phyloP scores from a whole-genome alignment of 2,113 vertebrate genomes.

The Malurus elegans region DNA sequence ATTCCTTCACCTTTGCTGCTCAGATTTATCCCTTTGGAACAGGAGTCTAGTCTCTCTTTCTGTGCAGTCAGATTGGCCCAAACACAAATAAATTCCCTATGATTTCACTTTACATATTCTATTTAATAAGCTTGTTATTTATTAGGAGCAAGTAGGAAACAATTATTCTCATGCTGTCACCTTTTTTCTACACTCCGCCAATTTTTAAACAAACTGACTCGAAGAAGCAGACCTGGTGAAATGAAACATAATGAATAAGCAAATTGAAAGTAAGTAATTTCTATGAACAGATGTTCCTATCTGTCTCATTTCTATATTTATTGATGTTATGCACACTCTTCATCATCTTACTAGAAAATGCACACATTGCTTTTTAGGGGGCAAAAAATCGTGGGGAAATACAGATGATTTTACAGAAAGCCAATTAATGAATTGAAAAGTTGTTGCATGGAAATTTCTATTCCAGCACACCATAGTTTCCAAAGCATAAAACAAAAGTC shows the following conservation, averaged over 20 bases:
- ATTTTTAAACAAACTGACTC: background rate
- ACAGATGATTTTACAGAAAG: background rate
- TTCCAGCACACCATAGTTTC: background rate
- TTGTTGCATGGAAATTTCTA: background rate
- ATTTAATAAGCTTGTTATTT: background rate
- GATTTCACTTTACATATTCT: background rate
- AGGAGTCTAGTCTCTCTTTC: background rate
- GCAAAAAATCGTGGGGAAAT: background rate
- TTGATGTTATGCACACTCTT: background rate
- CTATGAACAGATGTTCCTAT: background rate
- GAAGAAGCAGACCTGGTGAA: background rate
- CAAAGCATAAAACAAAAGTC: background rate
- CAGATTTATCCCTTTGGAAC: background rate
- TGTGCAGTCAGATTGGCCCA: background rate
- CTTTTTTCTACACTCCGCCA: background rate
- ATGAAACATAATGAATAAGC: background rate
- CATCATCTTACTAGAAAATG: background rate
- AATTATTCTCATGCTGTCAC: background rate
- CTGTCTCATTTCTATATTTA: background rate
- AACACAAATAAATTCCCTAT: background rate
- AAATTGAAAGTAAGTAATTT: background rate
- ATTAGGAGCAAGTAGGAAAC: background rate
- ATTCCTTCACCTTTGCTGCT: background rate
- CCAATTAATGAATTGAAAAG: slow-evolving; percentile 14
- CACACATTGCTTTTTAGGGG: background rate